Evolutionary conservation across 2,797 vertebrate species (phyloP).

Genomic region (Poeciliopsis presidionis): DNA sequence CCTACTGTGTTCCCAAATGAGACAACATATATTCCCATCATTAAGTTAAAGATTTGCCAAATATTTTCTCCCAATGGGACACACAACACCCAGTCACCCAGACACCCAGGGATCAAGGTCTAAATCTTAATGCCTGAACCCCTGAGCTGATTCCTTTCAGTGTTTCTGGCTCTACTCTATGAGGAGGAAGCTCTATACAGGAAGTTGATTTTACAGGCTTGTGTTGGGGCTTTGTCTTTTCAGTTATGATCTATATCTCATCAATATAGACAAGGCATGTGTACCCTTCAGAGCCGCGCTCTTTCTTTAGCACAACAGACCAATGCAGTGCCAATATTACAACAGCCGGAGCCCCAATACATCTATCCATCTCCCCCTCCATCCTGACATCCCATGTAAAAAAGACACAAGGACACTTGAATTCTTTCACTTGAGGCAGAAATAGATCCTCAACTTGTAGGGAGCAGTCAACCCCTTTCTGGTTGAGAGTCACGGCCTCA

Average conservation of each 20-base stretch:
- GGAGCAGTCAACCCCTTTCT: neutral
- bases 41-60: neutral
- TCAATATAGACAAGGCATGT: neutral
- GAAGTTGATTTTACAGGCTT: neutral
- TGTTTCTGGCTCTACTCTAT: neutral
- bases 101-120: neutral
- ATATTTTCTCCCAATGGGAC: neutral
- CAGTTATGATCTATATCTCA: neutral
- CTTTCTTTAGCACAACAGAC: neutral
- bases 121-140: neutral
- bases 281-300: neutral
- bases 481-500: neutral
- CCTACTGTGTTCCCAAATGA: neutral
- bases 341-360: neutral
- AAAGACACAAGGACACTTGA: neutral
- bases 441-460: neutral
- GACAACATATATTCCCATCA: neutral
- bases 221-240: neutral
- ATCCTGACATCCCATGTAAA: neutral
- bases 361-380: neutral
- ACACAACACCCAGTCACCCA: neutral
- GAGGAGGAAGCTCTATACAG: neutral
- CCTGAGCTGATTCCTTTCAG: neutral
- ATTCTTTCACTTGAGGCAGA: neutral
- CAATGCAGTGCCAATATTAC: neutral